Evolutionary conservation across 2,113 vertebrate species (phyloP), one percentile per base, ranked within the genome.

Genomic region (Vidua chalybeata): DNA sequence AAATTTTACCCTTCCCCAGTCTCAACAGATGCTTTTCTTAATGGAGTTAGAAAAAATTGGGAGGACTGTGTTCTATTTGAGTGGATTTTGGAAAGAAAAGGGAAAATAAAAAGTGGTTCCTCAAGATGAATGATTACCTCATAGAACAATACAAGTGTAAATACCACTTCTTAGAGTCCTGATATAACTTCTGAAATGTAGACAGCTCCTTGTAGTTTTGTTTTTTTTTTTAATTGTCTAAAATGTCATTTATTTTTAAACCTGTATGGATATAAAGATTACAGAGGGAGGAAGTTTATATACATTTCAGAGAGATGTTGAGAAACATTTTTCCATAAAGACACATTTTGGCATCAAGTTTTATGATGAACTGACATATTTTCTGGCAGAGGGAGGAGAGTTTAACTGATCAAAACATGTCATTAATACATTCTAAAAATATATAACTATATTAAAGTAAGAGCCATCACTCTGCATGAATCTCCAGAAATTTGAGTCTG

Each of bases 401-500:
- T 84, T 91, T 66, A 84, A 69, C 20, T 62, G n/a, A 84, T 87
- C 63, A 93, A 84, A 94, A 91, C 15, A 58, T 66, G 74, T 62
- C 46, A 81, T 52, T 89, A 89, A 54, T 87, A 49, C 7, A 73
- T 81, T 46, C 51, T 87, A 74, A 91, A 91, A 81, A 71, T 84
- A 94, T 7, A 62, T 8, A 28, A 80, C 8, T 15, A 62, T 78
- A 56, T 77, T 89, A 84, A 91, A 86, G 17, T 79, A 76, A 71
- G n/a, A 74, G 13, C 3, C 6, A 55, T 81, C 3, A 3, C 21
- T 85, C 26, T 67, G 4, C 49, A 78, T 61, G 93, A 89, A 81
- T 75, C 37, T 69, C 56, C 12, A 9, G 33, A 84, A 80, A 87
- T 58, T 10, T 66, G 46, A 68, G 24, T 71, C 64, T 62, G 4